Evolutionary conservation across 2,113 vertebrate genomes (phyloP), one percentile per base, ranked within the genome.

Genomic region (Aythya baeri): DNA sequence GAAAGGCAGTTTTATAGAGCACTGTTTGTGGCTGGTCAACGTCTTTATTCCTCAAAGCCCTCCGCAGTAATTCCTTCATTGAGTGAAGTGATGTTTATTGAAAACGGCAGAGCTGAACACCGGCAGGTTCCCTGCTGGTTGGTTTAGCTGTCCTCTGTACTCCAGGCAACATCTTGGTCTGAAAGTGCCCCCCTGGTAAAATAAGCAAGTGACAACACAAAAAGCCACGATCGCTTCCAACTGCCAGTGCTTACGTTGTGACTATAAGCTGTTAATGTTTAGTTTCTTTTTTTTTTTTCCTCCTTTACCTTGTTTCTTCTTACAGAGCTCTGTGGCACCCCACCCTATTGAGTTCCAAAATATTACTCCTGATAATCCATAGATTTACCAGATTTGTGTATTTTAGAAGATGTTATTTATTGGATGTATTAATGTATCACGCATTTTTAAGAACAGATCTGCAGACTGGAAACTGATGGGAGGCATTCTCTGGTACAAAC

Each of bases 11-110:
- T 94, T 93, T 83, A 84, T 67, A 73, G 31, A 83, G 83, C 73
- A 41, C 91, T 70, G 91, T 41, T 87, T 88, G 84, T 79, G 75
- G 78, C 67, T 55, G 76, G 62, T 25, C 1, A 0, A 68, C 67
- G 79, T 46, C 61, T 95, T 93, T 92, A 76, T 96, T 87, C 62
- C 85, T 93, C 62, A 46, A 91, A 90, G 91, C 76, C 79, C 86
- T 89, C 62, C 65, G 91, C 75, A 95, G 38, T 93, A 82, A 88
- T 70, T 96, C 95, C 86, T 89, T 73, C 94, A 55, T 88, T 78
- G 90, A 95, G 92, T 4, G 1, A 34, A 83, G 81, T 85, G 91
- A 85, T 77, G 70, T 81, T 96, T 73, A 91, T 58, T 68, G 84
- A 89, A 81, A 86, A 65, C n/a, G 83, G 94, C 85, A 91, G 7